Evolutionary conservation across 2,797 vertebrate species (phyloP), one percentile per base, ranked within the genome.

Genomic region (Eutrigla gurnardus): DNA sequence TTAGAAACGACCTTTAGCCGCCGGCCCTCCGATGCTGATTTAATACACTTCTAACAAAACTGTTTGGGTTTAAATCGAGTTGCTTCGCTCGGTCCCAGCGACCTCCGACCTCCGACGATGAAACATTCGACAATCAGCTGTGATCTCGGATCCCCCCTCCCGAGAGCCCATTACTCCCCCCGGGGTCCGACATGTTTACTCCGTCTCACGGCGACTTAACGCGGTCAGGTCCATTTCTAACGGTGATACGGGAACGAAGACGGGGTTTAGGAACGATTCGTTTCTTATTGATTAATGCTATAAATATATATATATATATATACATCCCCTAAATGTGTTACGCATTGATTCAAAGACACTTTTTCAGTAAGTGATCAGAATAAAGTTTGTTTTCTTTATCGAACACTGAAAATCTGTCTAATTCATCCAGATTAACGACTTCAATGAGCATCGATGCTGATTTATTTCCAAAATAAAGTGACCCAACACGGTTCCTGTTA

Each of bases 61-160:
- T 42, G 49, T 32, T 25, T 5, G 6, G 33, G 54, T 80, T 62
- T 59, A 73, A 70, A 62, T 18, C 6, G 39, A 68, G 68, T 15
- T 15, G 54, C 66, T 70, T 72, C 54, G 14, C 53, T 70, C 65
- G 36, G 47, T 33, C 0, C 2, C 11, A 58, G 9, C 68, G 49
- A 78, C 60, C 58, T 70, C 39, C 12, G 0, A 46, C 57, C 80
- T 64, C 46, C 7, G 2, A 42, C 54, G 14, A 78, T 66, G 45
- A 79, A 72, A 37, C 46, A 52, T 45, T 70, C 73, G 45, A 17
- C 70, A 58, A 83, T 86, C 75, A 63, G 49, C 39, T 55, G 50
- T 72, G 72, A 77, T 73, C 46, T 61, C 3, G 53, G 46, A 55
- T 42, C 39, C 54, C 85, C 39, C 54, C 85, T 63, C 61, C 52